Conservation (phyloP, 2,797 vertebrate species). For the Argentina silus region DNA sequence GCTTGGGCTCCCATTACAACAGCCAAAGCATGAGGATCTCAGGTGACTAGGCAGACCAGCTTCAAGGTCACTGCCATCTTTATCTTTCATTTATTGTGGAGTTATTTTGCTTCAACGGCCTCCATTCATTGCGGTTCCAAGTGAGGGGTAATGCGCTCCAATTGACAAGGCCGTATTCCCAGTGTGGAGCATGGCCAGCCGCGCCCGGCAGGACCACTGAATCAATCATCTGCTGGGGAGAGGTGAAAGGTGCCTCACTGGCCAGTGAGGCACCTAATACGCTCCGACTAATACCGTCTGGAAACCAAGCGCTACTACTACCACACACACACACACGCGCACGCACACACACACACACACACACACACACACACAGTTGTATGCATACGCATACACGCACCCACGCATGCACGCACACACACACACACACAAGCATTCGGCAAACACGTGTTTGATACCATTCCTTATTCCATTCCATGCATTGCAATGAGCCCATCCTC, state of each 20-base stretch:
- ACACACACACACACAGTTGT: background rate
- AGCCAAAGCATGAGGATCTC: background rate
- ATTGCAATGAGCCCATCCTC: too few relatives aligned
- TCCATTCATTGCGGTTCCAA: constrained; percentile 47
- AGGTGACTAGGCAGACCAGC: constrained; percentile 5
- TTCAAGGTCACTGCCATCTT: constrained; percentile 52
- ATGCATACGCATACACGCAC: background rate
- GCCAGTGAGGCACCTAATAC: constrained; percentile 15
- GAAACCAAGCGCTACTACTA: constrained; percentile 10
- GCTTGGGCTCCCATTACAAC: too few relatives aligned
- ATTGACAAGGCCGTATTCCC: constrained; percentile 59
- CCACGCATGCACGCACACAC: background rate
- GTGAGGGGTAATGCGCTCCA: constrained; percentile 51
- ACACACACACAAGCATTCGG: background rate
- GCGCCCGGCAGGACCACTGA: constrained; percentile 48
- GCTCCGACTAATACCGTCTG: constrained; percentile 23
- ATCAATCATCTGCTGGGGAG: constrained; percentile 61
- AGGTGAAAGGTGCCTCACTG: constrained; percentile 59
- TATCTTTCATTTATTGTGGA: constrained; percentile 54
- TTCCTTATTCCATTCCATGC: too few relatives aligned
- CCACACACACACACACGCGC: constrained; percentile 5
- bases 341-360: background rate
- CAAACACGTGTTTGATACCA: too few relatives aligned
- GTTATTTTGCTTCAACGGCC: constrained; percentile 45
- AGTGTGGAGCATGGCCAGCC: constrained; percentile 52